Conservation (phyloP, 2,888 invertebrate genomes). For the Chrysotoxum bicinctum region DNA sequence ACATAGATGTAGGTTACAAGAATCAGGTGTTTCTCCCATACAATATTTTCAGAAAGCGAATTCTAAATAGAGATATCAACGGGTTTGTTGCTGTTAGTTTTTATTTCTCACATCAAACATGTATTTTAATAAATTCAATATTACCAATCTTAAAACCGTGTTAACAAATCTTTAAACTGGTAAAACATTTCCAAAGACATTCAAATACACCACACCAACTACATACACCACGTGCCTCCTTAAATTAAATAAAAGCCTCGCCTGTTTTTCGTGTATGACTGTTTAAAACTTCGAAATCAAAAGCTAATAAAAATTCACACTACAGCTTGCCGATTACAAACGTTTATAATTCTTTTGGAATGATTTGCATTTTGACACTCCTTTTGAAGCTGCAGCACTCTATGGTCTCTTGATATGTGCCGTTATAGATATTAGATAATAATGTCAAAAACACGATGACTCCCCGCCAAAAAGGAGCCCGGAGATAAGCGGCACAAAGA, state of each 20-base stretch:
- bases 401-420: conserved; percentile 32
- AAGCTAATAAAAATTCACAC: not conserved
- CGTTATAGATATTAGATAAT: conserved; percentile 70
- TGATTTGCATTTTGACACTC: conserved; percentile 68
- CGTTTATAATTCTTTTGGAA: not conserved
- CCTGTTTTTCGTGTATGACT: conserved; percentile 50
- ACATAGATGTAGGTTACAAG: too few relatives aligned
- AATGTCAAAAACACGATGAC: conserved; percentile 49
- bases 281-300: not conserved
- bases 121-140: too few relatives aligned
- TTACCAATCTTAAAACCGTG: not conserved
- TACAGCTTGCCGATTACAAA: conserved; percentile 34
- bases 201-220: too few relatives aligned
- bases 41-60: too few relatives aligned
- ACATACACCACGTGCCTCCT: conserved; percentile 44
- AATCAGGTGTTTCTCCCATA: too few relatives aligned
- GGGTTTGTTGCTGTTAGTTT: too few relatives aligned
- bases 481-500: not conserved
- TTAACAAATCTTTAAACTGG: conserved; percentile 20
- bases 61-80: too few relatives aligned
- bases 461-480: conserved; percentile 17
- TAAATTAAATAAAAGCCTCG: conserved; percentile 17
- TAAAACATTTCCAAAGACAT: conserved; percentile 25
- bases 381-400: conserved; percentile 16
- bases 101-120: too few relatives aligned